phyloP scores from a whole-genome alignment of 2,797 vertebrate genomes.

The Rhinoraja longicauda region DNA sequence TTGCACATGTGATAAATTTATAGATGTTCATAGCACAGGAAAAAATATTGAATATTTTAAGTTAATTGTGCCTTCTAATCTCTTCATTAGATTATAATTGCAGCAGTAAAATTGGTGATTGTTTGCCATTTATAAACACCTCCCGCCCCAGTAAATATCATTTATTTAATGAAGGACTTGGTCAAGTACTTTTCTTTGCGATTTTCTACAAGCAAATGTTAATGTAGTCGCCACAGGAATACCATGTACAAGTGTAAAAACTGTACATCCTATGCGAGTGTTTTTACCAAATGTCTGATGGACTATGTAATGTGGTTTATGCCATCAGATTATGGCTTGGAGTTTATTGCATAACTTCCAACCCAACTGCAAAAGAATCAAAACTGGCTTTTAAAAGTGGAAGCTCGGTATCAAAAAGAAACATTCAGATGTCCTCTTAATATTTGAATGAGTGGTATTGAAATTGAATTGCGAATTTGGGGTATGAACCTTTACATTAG shows the following conservation, averaged over 20 bases:
- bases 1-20: not conserved
- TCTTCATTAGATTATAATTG: conserved; percentile 9
- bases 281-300: conserved; percentile 6
- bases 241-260: conserved; percentile 14
- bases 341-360: not conserved
- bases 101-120: not conserved
- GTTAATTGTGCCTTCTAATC: conserved; percentile 20
- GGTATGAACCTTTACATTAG: not conserved
- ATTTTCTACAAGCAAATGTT: not conserved
- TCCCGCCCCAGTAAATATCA: too few species aligned
- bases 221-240: not conserved
- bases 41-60: not conserved
- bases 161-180: not conserved
- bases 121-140: not conserved
- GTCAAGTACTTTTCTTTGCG: not conserved
- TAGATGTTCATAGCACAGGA: not conserved
- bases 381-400: not conserved
- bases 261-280: not conserved
- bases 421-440: not conserved
- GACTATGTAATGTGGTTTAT: not conserved
- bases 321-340: not conserved
- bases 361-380: not conserved
- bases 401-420: not conserved
- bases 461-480: not conserved
- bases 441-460: not conserved